Conservation (phyloP, 2,888 invertebrate genomes). For the Andrena camellia region DNA sequence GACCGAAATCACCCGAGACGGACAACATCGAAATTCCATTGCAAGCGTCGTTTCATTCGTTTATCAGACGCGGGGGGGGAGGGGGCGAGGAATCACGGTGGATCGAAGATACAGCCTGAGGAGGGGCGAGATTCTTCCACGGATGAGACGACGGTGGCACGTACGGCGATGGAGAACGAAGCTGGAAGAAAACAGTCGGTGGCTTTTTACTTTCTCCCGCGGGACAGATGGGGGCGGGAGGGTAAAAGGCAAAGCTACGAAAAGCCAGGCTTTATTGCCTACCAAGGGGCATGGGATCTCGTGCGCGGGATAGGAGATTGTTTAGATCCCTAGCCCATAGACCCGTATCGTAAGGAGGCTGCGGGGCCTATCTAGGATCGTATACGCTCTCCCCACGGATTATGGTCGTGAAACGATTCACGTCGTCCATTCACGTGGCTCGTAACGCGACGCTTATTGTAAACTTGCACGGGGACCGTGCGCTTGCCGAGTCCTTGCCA, state of each 20-base stretch:
- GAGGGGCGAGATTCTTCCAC: constrained; percentile 57
- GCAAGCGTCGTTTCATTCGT: not conserved
- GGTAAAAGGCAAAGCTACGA: constrained; percentile 72
- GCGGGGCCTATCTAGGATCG: constrained; percentile 75
- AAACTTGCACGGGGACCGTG: constrained; percentile 66
- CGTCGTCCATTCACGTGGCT: constrained; percentile 74
- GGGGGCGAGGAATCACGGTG: constrained; percentile 23
- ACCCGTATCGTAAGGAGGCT: constrained; percentile 72
- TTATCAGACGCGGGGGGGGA: not conserved
- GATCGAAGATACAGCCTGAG: constrained; percentile 50
- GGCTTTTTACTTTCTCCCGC: constrained; percentile 65
- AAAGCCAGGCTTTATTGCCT: constrained; percentile 73
- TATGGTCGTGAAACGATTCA: constrained; percentile 72
- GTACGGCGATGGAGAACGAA: constrained; percentile 59
- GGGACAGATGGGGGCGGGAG: constrained; percentile 34
- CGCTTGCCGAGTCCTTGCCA: constrained; percentile 50
- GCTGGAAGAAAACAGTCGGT: constrained; percentile 65
- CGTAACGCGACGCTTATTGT: constrained; percentile 74
- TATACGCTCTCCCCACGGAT: constrained; percentile 69
- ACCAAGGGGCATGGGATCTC: constrained; percentile 61
- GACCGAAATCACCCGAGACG: not conserved
- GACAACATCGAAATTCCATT: constrained; percentile 1
- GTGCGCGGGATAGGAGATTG: constrained; percentile 70
- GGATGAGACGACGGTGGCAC: constrained; percentile 41
- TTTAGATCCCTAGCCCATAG: constrained; percentile 76